These are phyloP conservation scores for Empidonax traillii DNA, from an alignment of 2,113 vertebrate species.

Conservation along the genomic window DNA sequence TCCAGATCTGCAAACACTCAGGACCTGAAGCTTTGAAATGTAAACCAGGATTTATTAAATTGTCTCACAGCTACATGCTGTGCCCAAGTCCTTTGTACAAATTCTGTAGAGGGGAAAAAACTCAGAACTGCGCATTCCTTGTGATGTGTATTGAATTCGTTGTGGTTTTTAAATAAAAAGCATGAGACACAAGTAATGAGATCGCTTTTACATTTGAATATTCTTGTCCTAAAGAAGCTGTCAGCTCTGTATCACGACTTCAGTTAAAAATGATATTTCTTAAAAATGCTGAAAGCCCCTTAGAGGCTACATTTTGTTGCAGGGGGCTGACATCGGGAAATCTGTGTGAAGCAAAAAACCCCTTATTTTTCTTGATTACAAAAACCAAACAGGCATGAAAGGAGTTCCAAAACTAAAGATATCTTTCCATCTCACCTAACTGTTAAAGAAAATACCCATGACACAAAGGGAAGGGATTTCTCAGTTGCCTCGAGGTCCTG, in stretches of 20 bases:
- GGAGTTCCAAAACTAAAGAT: neutral
- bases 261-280: neutral
- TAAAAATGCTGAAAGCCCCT: neutral
- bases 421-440: neutral
- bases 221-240: neutral
- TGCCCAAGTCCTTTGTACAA: neutral
- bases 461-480: neutral
- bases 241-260: neutral
- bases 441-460: neutral
- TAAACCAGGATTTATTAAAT: neutral
- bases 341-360: neutral
- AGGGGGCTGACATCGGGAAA: neutral
- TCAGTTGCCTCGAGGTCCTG: neutral
- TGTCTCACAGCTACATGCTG: neutral
- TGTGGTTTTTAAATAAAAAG: neutral
- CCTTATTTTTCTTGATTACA: neutral
- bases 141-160: neutral
- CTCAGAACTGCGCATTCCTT: neutral
- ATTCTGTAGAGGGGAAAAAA: neutral
- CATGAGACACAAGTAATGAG: neutral
- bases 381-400: neutral
- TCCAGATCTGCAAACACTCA: neutral
- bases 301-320: neutral
- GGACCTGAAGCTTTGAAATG: neutral
- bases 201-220: neutral